Conservation (phyloP, 2,888 invertebrate genomes). For the Siphonodentalium dalli region DNA sequence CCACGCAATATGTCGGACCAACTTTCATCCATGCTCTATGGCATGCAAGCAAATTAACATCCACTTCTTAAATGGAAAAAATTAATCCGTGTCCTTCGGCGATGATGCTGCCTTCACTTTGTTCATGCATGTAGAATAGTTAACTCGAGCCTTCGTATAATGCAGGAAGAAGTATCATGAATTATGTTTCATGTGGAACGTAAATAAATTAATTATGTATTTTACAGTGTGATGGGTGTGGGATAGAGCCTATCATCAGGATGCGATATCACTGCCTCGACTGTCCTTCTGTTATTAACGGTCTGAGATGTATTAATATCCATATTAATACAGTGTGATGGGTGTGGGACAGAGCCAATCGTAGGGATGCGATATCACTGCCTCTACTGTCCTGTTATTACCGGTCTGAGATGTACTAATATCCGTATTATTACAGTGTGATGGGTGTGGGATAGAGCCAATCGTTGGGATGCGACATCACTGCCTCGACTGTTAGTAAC, state of each 20-base stretch:
- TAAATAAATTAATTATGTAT: too few species aligned
- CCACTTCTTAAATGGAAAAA: too few species aligned
- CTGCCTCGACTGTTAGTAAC: constrained; percentile 75
- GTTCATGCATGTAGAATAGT: too few species aligned
- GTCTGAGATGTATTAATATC: not conserved
- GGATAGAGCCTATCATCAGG: not conserved
- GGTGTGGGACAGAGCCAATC: not conserved
- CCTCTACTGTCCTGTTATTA: not conserved
- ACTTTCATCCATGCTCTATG: too few species aligned
- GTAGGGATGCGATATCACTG: not conserved
- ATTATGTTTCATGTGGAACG: too few species aligned
- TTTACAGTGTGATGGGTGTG: too few species aligned
- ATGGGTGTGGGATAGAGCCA: constrained; percentile 73
- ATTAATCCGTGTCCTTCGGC: too few species aligned
- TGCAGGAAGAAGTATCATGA: too few species aligned
- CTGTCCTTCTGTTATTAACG: not conserved
- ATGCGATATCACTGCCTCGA: not conserved
- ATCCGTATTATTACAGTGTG: constrained; percentile 68
- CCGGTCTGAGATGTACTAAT: not conserved
- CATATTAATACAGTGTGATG: not conserved
- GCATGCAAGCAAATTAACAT: too few species aligned
- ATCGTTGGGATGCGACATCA: constrained; percentile 76
- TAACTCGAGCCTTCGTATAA: too few species aligned
- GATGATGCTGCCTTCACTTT: too few species aligned
- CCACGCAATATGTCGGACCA: too few species aligned